Evolutionary conservation across 2,113 vertebrate genomes (phyloP), one percentile per base, ranked within the genome.

Genomic region (Phaetusa simplex): DNA sequence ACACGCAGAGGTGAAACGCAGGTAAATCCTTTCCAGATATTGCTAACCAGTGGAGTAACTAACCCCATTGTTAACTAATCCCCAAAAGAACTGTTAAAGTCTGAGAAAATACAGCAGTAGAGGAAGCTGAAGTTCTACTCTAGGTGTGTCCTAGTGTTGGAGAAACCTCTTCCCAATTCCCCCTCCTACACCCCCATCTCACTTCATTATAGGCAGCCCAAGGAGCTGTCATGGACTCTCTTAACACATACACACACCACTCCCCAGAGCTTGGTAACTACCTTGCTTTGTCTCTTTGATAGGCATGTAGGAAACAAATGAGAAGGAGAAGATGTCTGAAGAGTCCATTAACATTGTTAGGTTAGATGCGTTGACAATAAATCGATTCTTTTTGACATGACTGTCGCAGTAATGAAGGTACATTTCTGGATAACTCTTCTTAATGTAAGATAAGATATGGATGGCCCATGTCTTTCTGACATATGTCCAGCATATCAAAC

Each of bases 331-430:
- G 97, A 96, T 96, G 93, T 96, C 97, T 98, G 97, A 98, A 95
- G 97, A 95, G 95, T 98, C 98, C 97, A 98, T 98, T 98, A 98
- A 98, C 97, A 97, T 96, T 82, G 98, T 97, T 97, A 97, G 98
- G 97, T 96, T 95, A 91, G 97, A 97, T 92, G 88, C 3, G 78
- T 26, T 98, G 98, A 98, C 98, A 98, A 98, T 96, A 98, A 98
- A 97, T 98, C 95, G 61, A 98, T 98, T 90, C 97, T 98, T 98
- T 98, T 98, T 98, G 98, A 98, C 97, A 81, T 94, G 96, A 95
- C 93, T 97, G 97, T 98, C 59, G 69, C 96, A 73, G 97, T 98
- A 98, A 98, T 98, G 97, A 98, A 98, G 97, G 98, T 97, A 97
- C 95, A 95, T 98, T 98, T 98, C 96, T 98, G 97, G 96, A 95